Evolutionary conservation across 2,888 invertebrate species (phyloP), one percentile per base, ranked within the genome.

Genomic region (Tachina fera): DNA sequence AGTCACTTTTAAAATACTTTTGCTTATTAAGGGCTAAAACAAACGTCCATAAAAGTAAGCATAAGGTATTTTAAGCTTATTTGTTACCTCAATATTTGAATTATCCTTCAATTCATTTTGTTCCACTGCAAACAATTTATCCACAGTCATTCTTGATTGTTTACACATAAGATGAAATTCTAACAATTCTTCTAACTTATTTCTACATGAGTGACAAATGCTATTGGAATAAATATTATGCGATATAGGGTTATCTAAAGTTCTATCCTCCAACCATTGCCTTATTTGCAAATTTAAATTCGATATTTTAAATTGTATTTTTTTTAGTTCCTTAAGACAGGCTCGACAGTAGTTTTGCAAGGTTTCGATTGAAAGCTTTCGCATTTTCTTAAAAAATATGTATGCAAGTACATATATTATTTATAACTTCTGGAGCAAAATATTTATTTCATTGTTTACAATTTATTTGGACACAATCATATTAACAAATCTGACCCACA

Each of bases 151-250:
- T 71, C 87, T 87, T 10, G 91, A 91, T 74, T 90, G 89, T 58
- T 88, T 87, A 72, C 89, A 91, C 91, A 91, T 90, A 13, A 88
- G 84, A 74, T 89, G 90, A 79, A 91, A 91, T 22, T 90, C 89
- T 41, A 89, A 87, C 19, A 91, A 89, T 41, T 88, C 88, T n/a
- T 89, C 87, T 22, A 91, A 87, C 87, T 91, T 86, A 9, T 88
- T 87, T 80, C 89, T 89, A 76, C 91, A 91, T 19, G 75, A 87
- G 47, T 88, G 87, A 58, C 91, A 91, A 43, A 91, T 89, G 61
- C 86, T 88, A n/a, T 88, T 83, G 10, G 91, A 89, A 84, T 89
- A 88, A 4, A 68, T 88, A 71, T 89, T 88, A 43, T 16, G 1
- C 11, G 65, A 65, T 43, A 79, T 79, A 45, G 83, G 71, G 16